Evolutionary conservation across 2,888 invertebrate genomes (phyloP), one percentile per base, ranked within the genome.

Genomic region (Mesorhabditis spiculigera): DNA sequence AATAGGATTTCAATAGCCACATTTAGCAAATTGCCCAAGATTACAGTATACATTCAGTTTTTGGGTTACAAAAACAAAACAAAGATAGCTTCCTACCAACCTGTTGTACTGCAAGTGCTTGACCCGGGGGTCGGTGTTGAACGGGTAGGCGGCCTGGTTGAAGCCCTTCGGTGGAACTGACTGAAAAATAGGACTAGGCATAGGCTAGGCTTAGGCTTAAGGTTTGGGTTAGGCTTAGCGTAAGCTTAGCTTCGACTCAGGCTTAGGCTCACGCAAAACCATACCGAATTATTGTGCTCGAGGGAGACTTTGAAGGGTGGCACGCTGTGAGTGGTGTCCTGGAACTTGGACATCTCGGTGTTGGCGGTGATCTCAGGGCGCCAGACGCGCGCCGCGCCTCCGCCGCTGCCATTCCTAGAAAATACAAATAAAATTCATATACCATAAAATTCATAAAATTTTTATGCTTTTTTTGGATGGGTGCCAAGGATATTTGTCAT

Each of bases 81-180:
- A 6, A 10, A 50, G 13, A 50, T 50, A 13, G 6, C 50, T 10
- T 50, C 50, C 13, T 10, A 50, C 13, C 50, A 10, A 50, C 50
- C 50, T 72, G 67, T 78, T 78, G 72, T 78, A 78, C 50, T 78
- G 78, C 45, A 76, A 73, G 43, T 78, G 78, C 69, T 79, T 78
- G 13, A 80, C 80, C 28, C 80, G 70, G 5, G 77, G 76, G 66
- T 80, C 80, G n/a, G 77, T 74, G 16, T 74, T 72, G 71, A 80
- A 80, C 6, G 80, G 80, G 62, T 76, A 67, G 4, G 80, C 80
- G 4, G 78, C 67, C 43, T 28, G 66, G 74, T 80, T 80, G 78
- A 80, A 80, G 28, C 80, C 80, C 66, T 78, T 73, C 41, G 78
- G 78, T 43, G 74, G 77, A 6, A 67, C 50, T 10, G 73, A 68